Evolutionary conservation across 2,888 invertebrate genomes (phyloP), one percentile per base, ranked within the genome.

Genomic region (Agonum fuliginosum): DNA sequence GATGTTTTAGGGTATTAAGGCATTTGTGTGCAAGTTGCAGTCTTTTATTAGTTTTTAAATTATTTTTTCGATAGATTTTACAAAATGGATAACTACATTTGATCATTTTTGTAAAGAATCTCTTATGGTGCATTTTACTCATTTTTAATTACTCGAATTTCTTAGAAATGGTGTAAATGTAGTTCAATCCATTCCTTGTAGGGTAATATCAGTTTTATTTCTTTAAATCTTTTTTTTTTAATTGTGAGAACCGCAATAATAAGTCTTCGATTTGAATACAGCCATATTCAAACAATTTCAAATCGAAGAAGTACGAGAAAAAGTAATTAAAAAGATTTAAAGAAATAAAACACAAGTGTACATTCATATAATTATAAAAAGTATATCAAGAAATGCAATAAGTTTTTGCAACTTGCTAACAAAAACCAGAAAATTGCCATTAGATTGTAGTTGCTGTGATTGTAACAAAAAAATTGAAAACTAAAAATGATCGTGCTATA

Each of bases 381-480:
- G 30, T 67, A 67, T 67, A 67, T 67, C 20, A 67, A 34, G n/a
- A 67, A 43, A 46, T 46, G 70, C 70, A 70, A 70, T 72, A 72
- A 72, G 37, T 54, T 54, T 27, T 34, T 14, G 58, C 72, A 72
- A 72, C 72, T 72, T 72, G 72, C 72, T 5, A 6, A n/a, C 72
- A 72, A 48, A 72, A 20, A 54, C 72, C 72, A 72, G 6, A 4
- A 62, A 34, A 75, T 65, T 75, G 75, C 67, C 75, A 75, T 75
- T 75, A 75, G 75, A 67, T 67, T 37, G 75, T 75, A 75, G 75
- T 75, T 51, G 75, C 67, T 75, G 75, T 75, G 75, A 75, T 75
- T 75, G 75, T 75, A 75, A 65, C 62, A 54, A 41, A 58, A 48
- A 75, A 75, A 67, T 48, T 41, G 62, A 75, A 74, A 75, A 67